Evolutionary conservation across 2,113 vertebrate genomes (phyloP).

Genomic region (Potamarius usumacintae): DNA sequence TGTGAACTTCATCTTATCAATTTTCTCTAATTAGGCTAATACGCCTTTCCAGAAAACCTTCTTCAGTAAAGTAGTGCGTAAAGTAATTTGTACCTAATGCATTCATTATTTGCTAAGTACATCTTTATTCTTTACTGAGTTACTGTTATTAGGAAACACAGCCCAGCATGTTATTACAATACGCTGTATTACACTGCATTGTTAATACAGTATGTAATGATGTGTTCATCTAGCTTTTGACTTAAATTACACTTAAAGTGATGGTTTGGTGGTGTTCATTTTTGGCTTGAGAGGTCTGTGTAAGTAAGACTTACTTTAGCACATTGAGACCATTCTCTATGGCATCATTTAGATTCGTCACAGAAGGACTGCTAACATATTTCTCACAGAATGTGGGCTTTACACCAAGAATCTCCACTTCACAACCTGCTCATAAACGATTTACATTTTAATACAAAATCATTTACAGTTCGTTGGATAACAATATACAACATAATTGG

Average conservation of each 20-base stretch:
- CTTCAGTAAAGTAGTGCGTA: neutral
- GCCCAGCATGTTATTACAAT: neutral
- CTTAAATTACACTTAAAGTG: neutral
- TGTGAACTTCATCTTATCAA: neutral
- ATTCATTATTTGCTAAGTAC: neutral
- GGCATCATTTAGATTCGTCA: conserved; percentile 78
- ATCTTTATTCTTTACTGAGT: neutral
- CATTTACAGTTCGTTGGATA: neutral
- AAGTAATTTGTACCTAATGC: neutral
- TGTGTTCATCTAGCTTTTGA: neutral
- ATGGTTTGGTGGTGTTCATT: neutral
- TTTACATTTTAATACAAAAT: conserved; percentile 10
- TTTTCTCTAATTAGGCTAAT: neutral
- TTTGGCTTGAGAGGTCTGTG: neutral
- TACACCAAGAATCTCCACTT: conserved; percentile 88
- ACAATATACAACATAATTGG: neutral
- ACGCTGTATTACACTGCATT: neutral
- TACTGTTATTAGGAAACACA: neutral
- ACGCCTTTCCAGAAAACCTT: neutral
- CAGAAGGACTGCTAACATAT: conserved; percentile 82
- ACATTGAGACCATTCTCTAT: conserved; percentile 77
- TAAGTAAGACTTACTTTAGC: conserved; percentile 74
- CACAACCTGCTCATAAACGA: conserved; percentile 79
- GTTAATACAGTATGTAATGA: neutral
- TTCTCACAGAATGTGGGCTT: conserved; percentile 83